A percentile compares a stretch with the other conserved stretches of the same genome.
phyloP scores from a whole-genome alignment of 2,888 invertebrate species.

The Lasioglossum oenotherae region DNA sequence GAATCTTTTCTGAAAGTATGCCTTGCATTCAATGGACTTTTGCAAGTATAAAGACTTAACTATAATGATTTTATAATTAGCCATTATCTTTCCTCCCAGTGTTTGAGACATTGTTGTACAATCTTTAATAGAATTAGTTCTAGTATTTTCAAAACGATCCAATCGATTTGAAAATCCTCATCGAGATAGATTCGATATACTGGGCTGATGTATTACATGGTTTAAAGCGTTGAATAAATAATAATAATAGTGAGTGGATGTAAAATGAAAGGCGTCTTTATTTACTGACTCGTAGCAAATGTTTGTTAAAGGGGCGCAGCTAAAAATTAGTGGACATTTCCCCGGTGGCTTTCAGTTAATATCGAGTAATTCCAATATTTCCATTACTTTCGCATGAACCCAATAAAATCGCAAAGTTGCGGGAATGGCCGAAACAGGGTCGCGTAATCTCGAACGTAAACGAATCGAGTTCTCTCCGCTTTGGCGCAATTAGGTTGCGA shows the following conservation, averaged over 20 bases:
- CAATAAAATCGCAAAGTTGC: not conserved
- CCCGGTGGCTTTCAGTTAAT: not conserved
- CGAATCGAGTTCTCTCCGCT: not conserved
- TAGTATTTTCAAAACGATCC: not conserved
- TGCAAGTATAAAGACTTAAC: too few species aligned
- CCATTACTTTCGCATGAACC: not conserved
- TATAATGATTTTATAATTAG: too few species aligned
- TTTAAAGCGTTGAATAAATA: too few species aligned
- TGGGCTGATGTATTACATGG: too few species aligned
- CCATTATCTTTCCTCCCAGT: too few species aligned
- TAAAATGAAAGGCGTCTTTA: not conserved
- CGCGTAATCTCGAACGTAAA: slow-evolving; percentile 2
- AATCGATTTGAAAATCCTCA: not conserved
- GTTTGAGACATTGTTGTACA: too few species aligned
- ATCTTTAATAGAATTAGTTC: too few species aligned
- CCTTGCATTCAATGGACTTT: too few species aligned
- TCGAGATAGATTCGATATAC: not conserved
- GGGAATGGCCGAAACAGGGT: not conserved
- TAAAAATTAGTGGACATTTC: not conserved
- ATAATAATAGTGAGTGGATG: too few species aligned
- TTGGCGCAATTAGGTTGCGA: not conserved
- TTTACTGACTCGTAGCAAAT: not conserved
- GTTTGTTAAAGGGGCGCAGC: not conserved
- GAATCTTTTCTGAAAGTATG: too few species aligned
- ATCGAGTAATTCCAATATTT: not conserved